phyloP scores from a whole-genome alignment of 2,888 invertebrate species.

The Digitonthophagus gazella region DNA sequence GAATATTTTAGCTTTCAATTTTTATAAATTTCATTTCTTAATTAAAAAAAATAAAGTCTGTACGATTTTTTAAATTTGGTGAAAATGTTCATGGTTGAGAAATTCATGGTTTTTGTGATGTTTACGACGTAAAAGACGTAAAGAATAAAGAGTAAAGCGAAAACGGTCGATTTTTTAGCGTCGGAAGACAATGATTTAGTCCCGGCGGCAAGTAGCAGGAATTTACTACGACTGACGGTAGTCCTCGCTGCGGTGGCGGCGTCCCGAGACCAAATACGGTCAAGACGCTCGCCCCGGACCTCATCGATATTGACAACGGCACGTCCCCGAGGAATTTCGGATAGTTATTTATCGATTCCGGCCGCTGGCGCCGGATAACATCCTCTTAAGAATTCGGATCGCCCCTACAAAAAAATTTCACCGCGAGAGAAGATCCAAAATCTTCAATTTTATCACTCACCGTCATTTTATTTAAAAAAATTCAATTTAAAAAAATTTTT shows the following conservation, averaged over 20 bases:
- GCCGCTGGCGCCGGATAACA: constrained; percentile 9
- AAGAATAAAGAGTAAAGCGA: background rate
- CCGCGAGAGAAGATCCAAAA: too few species aligned
- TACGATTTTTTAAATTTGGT: too few species aligned
- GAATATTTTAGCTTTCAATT: too few species aligned
- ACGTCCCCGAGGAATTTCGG: constrained; percentile 9
- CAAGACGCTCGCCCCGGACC: constrained; percentile 9
- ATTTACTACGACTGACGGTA: constrained; percentile 8
- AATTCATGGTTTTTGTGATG: too few species aligned
- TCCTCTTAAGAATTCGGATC: background rate
- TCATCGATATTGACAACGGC: constrained; percentile 15
- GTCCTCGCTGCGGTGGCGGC: constrained; percentile 4
- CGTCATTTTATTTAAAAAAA: too few species aligned
- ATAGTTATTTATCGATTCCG: constrained; percentile 11
- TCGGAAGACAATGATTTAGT: background rate
- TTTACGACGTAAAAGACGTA: background rate
- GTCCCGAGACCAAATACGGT: background rate
- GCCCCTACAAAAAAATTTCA: background rate
- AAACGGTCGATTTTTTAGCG: background rate
- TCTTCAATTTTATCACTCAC: too few species aligned
- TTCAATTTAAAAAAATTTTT: too few species aligned
- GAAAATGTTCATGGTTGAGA: too few species aligned
- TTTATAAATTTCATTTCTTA: too few species aligned
- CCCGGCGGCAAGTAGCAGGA: background rate
- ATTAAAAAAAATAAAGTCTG: too few species aligned